Evolutionary conservation across 2,888 invertebrate species (phyloP).

Genomic region (Clusia tigrina): DNA sequence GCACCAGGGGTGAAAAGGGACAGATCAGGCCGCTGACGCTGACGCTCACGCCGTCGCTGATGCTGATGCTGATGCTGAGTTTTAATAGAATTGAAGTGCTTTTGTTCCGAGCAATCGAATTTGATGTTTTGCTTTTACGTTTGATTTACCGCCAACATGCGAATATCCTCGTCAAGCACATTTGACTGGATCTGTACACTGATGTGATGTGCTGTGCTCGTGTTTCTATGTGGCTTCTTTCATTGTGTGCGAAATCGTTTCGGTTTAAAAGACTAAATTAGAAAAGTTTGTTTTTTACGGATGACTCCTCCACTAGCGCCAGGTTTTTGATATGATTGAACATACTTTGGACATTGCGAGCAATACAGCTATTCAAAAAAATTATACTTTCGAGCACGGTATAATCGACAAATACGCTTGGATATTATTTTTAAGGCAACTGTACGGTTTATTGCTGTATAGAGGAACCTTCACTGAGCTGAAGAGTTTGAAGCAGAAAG

Average conservation of each 20-base stretch:
- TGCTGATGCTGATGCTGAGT: not conserved
- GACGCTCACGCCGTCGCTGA: not conserved
- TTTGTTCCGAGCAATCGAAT: conserved; percentile 12
- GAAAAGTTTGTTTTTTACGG: not conserved
- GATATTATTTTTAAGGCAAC: no score
- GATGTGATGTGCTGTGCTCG: not conserved
- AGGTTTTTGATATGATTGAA: conserved; percentile 9
- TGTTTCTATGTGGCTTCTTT: conserved; percentile 11
- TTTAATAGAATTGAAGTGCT: conserved; percentile 2
- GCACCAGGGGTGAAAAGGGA: not conserved
- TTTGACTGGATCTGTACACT: not conserved
- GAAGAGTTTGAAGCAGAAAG: no score
- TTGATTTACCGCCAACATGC: not conserved
- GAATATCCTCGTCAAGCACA: not conserved
- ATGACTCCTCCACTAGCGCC: conserved; percentile 8
- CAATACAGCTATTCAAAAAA: no score
- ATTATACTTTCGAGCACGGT: no score
- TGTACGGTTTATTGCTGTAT: no score
- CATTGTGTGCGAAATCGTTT: not conserved
- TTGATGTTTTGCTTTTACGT: not conserved
- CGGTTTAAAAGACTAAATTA: not conserved
- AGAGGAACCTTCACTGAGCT: no score
- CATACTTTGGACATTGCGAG: no score
- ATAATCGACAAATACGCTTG: no score
- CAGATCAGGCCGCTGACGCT: not conserved